Conservation (phyloP, 2,888 invertebrate species). For the Cynaeus angustus region DNA sequence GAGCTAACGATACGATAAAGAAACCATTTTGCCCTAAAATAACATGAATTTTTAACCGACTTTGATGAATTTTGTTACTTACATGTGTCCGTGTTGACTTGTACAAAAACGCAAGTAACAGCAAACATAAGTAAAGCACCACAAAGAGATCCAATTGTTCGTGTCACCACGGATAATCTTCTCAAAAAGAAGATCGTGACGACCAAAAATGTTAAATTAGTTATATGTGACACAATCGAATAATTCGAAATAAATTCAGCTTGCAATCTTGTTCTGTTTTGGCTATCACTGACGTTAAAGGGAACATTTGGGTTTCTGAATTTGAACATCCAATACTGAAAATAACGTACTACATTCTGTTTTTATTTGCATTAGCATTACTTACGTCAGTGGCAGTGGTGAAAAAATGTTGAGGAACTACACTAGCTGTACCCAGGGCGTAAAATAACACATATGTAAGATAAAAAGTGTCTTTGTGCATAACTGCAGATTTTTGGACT, state of each 20-base stretch:
- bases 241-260: conserved; percentile 42
- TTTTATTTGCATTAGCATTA: conserved; percentile 6
- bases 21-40: conserved; percentile 43
- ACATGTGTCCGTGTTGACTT: conserved; percentile 49
- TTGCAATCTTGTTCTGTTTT: conserved; percentile 43
- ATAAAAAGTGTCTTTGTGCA: conserved; percentile 43
- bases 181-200: conserved; percentile 17
- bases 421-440: conserved; percentile 44
- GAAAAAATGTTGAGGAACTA: conserved; percentile 49
- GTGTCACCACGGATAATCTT: not conserved
- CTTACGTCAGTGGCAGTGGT: conserved; percentile 53
- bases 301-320: conserved; percentile 33
- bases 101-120: conserved; percentile 36
- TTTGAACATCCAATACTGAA: conserved; percentile 53
- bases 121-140: conserved; percentile 25
- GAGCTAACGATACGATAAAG: conserved; percentile 19
- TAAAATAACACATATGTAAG: conserved; percentile 50
- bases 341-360: too few species aligned
- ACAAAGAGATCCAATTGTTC: conserved; percentile 2
- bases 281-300: not conserved
- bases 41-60: too few species aligned
- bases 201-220: conserved; percentile 36
- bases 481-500: not conserved
- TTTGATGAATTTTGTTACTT: conserved; percentile 40
- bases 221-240: conserved; percentile 43